Evolutionary conservation across 2,888 invertebrate genomes (phyloP), one percentile per base, ranked within the genome.

Genomic region (Hemaris fuciformis): DNA sequence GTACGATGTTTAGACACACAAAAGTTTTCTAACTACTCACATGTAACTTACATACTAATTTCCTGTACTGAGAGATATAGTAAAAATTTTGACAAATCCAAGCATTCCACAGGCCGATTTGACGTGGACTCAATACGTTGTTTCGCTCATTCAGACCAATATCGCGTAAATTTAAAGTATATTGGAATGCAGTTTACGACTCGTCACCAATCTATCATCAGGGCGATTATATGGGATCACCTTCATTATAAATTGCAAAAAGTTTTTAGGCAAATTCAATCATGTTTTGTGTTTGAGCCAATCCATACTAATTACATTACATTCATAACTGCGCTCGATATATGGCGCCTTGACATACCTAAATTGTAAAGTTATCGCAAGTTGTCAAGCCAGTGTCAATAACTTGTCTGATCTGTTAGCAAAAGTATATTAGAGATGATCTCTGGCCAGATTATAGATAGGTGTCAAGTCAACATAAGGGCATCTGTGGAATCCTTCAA

Each of bases 51-150:
- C 76, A 82, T 68, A 72, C 89, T 91, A 91, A 88, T 85, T 91
- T 91, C 91, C 91, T 91, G 91, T 91, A 91, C 90, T 89, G 91
- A 87, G 86, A 91, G 89, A 91, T 91, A 91, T 89, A 89, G 83
- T 87, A 86, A 85, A 84, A 83, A 85, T 80, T 60, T 60, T 64
- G 57, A 57, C 56, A 65, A 63, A 58, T 59, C 27, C 48, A 59
- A 57, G 65, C 61, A 61, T 57, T 57, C 61, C 57, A 61, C 56
- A 61, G 61, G 34, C 15, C 23, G 56, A 45, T 31, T 22, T 20
- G 27, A 10, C 13, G 25, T 57, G 42, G 25, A 57, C 41, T 41
- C 48, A 23, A 20, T 34, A 23, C 15, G 20, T 23, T 45, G n/a
- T 22, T 34, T 60, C 15, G 41, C 38, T 8, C 10, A 22, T 22